A percentile compares a stretch with the other conserved stretches of the same genome.
These are phyloP conservation scores for Drosophila sp. DNA, from an alignment of 1,140 invertebrate species.

Conservation along the genomic window DNA sequence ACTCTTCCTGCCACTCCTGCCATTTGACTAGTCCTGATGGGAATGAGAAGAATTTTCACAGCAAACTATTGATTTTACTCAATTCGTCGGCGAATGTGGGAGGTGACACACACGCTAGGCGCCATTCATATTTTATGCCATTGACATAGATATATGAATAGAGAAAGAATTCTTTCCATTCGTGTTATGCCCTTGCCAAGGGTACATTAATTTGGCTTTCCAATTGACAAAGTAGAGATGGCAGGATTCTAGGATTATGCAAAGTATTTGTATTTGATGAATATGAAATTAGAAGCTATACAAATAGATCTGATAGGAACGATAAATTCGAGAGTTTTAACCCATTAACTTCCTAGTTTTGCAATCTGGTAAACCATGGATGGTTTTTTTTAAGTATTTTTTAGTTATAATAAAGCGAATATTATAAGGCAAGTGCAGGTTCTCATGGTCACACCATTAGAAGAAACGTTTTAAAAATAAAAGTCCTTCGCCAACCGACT, in stretches of 20 bases:
- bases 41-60: slow-evolving; percentile 57
- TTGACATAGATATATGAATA: slow-evolving; percentile 74
- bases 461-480: neutral
- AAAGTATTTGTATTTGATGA: too few relatives aligned
- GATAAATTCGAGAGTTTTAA: too few relatives aligned
- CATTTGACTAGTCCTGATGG: slow-evolving; percentile 35
- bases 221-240: neutral
- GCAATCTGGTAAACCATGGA: too few relatives aligned
- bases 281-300: too few relatives aligned
- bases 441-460: neutral
- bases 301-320: too few relatives aligned
- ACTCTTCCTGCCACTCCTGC: slow-evolving; percentile 22
- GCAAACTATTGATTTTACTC: slow-evolving; percentile 73
- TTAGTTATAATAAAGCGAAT: too few relatives aligned
- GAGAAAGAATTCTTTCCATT: slow-evolving; percentile 37
- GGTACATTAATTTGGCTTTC: neutral
- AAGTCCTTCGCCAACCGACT: neutral
- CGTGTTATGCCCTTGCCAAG: neutral
- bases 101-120: slow-evolving; percentile 23
- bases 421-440: neutral
- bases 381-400: too few relatives aligned
- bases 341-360: too few relatives aligned
- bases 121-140: slow-evolving; percentile 68
- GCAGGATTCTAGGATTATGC: neutral
- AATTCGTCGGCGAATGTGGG: slow-evolving; percentile 1